Evolutionary conservation across 2,797 vertebrate species (phyloP).

Genomic region (Masticophis lateralis): DNA sequence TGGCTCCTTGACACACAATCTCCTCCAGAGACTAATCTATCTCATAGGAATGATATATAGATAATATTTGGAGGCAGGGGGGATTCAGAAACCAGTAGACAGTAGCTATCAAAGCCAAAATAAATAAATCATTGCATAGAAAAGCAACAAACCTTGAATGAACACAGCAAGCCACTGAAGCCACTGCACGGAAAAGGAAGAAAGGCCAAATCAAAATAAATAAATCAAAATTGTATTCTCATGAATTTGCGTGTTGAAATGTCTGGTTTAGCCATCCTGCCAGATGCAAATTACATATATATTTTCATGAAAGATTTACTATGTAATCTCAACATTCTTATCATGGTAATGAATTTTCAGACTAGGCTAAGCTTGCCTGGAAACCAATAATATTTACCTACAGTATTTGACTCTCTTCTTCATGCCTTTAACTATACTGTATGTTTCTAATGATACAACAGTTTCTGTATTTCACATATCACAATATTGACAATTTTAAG

Average conservation of each 20-base stretch:
- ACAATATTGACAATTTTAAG: background rate
- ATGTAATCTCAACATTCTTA: background rate
- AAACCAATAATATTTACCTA: background rate
- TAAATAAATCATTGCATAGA: background rate
- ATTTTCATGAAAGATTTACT: background rate
- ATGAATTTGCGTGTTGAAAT: background rate
- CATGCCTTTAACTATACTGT: background rate
- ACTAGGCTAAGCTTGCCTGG: background rate
- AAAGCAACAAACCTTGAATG: background rate
- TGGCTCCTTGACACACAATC: background rate
- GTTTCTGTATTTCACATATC: background rate
- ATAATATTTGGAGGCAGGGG: background rate
- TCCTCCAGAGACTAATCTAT: background rate
- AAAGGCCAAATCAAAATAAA: background rate
- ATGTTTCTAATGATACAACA: background rate
- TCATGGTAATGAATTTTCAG: background rate
- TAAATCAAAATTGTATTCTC: background rate
- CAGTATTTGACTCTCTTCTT: background rate
- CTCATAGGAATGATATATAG: background rate
- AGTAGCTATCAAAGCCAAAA: background rate
- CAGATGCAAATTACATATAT: background rate
- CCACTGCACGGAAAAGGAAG: background rate
- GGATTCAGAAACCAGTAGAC: background rate
- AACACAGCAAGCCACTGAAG: background rate
- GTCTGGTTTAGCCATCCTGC: background rate